Base-by-base conservation (phyloP, 2,113 vertebrate genomes). In the Nanorana parkeri region DNA sequence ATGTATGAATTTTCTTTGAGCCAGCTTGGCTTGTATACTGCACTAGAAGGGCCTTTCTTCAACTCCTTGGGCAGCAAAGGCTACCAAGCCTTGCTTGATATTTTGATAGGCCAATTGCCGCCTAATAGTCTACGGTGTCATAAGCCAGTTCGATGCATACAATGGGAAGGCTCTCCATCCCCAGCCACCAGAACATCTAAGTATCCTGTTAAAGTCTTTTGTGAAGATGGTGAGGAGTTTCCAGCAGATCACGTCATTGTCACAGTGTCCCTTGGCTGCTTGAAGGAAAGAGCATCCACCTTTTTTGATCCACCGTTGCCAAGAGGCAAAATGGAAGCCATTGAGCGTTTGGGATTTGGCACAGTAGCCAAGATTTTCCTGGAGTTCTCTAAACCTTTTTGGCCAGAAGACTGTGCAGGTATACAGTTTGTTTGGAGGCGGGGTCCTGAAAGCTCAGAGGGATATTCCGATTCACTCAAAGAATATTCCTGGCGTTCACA, bases 241-340 rank as follows among this genome's bases (percentile, higher is more conserved):
- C 78, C 89, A 0, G 95, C 94, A 0, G 94, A 99, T 85, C 97
- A 99, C 0, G 94, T 97, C 47, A 92, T 99, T 0, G 0, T 97
- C 89, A 98, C 97, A 0, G 89, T 98, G 26, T 94, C 97, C 1
- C 87, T 99, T 52, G 97, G 97, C 85, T 56, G 88, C 87, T 77
- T 89, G 60, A 87, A 90, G 80, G 69, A 86, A 17, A 80, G 74
- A 20, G 88, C 85, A 0, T 28, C 68, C 17, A 78, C 75, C 21
- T 81, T 89, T 74, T 90, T 90, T 80, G 26, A 88, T 13, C 88
- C 89, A 4, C 26, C 71, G 0, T 84, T 90, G 19, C 88, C 89
- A 15, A 28, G 60, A 19, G 13, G 47, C 5, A 89, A 89, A 61
- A 72, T 86, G 21, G 36, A 77, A 51, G 89, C 89, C 13, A 89